A percentile compares a stretch with the other conserved stretches of the same genome.
phyloP scores from a whole-genome alignment of 2,797 vertebrate genomes.

The Merluccius polli region DNA sequence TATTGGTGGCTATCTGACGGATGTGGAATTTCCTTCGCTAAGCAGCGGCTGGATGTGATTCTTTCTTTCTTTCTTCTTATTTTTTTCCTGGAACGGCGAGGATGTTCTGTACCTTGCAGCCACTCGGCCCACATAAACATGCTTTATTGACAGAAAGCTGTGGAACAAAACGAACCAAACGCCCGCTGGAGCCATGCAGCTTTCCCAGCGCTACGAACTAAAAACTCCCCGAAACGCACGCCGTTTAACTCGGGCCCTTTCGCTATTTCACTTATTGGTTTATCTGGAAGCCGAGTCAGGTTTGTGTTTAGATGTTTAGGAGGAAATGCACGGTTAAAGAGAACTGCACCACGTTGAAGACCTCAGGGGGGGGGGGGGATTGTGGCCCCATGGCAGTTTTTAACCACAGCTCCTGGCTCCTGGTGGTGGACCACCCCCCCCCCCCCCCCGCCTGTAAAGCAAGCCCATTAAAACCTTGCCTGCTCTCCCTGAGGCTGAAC shows the following conservation, averaged over 20 bases:
- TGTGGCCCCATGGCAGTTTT: slow-evolving; percentile 43
- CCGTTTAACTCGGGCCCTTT: not conserved
- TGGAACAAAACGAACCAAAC: slow-evolving; percentile 1
- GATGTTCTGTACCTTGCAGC: slow-evolving; percentile 55
- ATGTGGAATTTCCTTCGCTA: slow-evolving; percentile 51
- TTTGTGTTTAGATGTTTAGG: slow-evolving; percentile 26
- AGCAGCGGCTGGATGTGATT: slow-evolving; percentile 26
- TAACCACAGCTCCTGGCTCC: slow-evolving; percentile 44
- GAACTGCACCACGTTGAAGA: slow-evolving; percentile 53
- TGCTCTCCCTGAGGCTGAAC: slow-evolving; percentile 43
- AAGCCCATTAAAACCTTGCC: slow-evolving; percentile 58
- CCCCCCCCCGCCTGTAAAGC: slow-evolving; percentile 46
- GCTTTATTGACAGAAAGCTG: slow-evolving; percentile 53
- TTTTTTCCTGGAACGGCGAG: slow-evolving; percentile 43
- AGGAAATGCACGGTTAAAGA: slow-evolving; percentile 30
- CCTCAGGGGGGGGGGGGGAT: slow-evolving; percentile 48
- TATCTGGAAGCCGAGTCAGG: slow-evolving; percentile 30
- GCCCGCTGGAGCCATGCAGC: not conserved
- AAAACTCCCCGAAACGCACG: not conserved
- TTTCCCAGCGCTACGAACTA: not conserved
- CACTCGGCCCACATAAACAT: slow-evolving; percentile 35
- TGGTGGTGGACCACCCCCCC: slow-evolving; percentile 46
- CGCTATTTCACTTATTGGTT: slow-evolving; percentile 18
- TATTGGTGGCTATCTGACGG: slow-evolving; percentile 48
- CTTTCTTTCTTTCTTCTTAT: not conserved